Evolutionary conservation across 2,888 invertebrate genomes (phyloP).

Genomic region (Pandemis heparana): DNA sequence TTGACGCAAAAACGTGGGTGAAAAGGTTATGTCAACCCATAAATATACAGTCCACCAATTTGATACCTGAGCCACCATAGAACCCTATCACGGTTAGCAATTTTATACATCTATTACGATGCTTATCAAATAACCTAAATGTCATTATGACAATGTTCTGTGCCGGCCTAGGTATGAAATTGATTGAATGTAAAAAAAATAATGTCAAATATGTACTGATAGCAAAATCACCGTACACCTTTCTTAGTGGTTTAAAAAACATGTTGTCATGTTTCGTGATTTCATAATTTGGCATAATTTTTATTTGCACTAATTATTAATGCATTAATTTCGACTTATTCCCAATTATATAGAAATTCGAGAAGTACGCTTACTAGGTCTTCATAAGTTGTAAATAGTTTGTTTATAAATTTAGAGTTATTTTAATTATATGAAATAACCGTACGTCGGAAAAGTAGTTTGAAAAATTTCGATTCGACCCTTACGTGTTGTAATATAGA

Average conservation of each 20-base stretch:
- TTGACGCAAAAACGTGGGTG: not conserved
- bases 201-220: not conserved
- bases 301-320: not conserved
- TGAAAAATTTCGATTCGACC: slow-evolving; percentile 14
- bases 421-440: slow-evolving; percentile 34
- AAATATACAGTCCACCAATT: too few species aligned
- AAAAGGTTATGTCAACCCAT: too few species aligned
- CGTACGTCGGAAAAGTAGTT: slow-evolving; percentile 30
- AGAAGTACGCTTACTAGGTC: slow-evolving; percentile 44
- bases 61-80: too few species aligned
- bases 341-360: slow-evolving; percentile 26
- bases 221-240: not conserved
- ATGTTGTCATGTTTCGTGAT: too few species aligned
- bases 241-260: too few species aligned
- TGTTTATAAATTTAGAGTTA: slow-evolving; percentile 41
- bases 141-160: too few species aligned
- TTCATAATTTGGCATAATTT: not conserved
- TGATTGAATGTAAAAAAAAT: too few species aligned
- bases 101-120: too few species aligned
- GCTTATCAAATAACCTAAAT: too few species aligned
- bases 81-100: too few species aligned
- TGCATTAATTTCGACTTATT: slow-evolving; percentile 23
- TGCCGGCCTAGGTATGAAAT: too few species aligned
- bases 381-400: slow-evolving; percentile 38
- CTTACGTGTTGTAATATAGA: not conserved